These are phyloP conservation scores for Pectinophora gossypiella DNA, from an alignment of 1,140 invertebrate genomes.

Conservation along the genomic window DNA sequence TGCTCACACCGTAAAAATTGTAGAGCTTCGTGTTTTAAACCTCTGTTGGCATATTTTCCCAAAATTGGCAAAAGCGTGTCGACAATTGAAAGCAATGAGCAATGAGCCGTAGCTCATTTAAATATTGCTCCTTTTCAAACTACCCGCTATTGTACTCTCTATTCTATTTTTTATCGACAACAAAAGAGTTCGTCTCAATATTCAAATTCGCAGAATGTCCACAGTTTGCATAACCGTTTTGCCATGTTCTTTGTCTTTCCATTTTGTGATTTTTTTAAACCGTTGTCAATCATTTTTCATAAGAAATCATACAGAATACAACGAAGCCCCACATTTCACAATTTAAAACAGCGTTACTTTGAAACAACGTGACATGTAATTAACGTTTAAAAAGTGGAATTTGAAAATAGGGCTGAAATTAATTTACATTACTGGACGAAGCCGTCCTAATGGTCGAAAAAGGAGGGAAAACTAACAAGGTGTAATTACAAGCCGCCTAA, in stretches of 20 bases:
- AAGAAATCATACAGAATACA: not conserved
- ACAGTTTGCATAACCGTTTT: conserved; percentile 45
- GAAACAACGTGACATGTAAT: conserved; percentile 19
- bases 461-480: conserved; percentile 44
- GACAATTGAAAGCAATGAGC: conserved; percentile 12
- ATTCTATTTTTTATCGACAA: conserved; percentile 35
- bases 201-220: conserved; percentile 61
- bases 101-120: conserved; percentile 26
- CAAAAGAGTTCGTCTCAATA: conserved; percentile 49
- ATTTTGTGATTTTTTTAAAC: not conserved
- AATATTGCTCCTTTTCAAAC: conserved; percentile 50
- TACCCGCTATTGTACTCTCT: conserved; percentile 32
- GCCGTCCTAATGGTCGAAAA: conserved; percentile 23
- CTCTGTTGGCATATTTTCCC: conserved; percentile 22
- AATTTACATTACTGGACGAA: conserved; percentile 40
- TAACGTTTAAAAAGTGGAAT: conserved; percentile 29
- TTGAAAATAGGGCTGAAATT: conserved; percentile 34
- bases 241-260: conserved; percentile 10
- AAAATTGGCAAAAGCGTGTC: conserved; percentile 29
- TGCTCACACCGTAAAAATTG: conserved; percentile 46
- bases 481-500: conserved; percentile 51
- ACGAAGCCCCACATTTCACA: not conserved
- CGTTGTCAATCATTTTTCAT: not conserved
- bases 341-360: conserved; percentile 7
- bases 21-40: conserved; percentile 36